These are phyloP conservation scores for Nyctibius bracteatus DNA, from an alignment of 2,113 vertebrate genomes.

Conservation along the genomic window DNA sequence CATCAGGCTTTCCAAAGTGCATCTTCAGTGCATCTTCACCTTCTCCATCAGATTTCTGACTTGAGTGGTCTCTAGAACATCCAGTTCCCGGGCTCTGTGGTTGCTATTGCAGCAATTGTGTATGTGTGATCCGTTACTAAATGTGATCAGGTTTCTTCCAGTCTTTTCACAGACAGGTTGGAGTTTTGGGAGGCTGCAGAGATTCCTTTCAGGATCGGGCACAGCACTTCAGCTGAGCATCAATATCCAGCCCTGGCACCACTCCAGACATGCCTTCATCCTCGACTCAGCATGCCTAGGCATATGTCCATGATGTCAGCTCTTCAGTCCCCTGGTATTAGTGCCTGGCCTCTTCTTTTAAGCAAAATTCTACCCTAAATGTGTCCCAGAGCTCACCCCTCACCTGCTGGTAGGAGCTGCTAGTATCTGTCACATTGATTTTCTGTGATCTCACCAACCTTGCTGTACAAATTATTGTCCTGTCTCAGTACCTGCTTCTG, in stretches of 20 bases:
- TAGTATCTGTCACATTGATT: not conserved
- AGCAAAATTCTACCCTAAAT: not conserved
- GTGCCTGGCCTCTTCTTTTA: not conserved
- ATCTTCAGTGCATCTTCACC: not conserved
- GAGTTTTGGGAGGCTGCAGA: conserved; percentile 9
- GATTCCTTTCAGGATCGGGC: conserved; percentile 3
- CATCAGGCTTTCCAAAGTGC: not conserved
- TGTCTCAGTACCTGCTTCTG: not conserved
- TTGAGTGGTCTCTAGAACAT: not conserved
- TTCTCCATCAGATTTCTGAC: not conserved
- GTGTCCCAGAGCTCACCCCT: not conserved
- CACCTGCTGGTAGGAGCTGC: not conserved
- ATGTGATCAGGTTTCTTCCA: not conserved
- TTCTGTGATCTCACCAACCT: not conserved
- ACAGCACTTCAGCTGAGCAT: conserved; percentile 15
- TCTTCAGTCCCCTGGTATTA: not conserved
- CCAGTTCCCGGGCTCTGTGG: not conserved
- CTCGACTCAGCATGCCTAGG: not conserved
- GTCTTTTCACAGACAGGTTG: not conserved
- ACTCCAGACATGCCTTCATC: conserved; percentile 39
- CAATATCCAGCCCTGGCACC: conserved; percentile 16
- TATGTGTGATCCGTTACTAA: not conserved
- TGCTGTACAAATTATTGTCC: not conserved
- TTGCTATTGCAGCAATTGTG: not conserved
- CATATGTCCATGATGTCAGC: conserved; percentile 39